phyloP scores from a whole-genome alignment of 2,888 invertebrate species.

The Diaphora mendica region DNA sequence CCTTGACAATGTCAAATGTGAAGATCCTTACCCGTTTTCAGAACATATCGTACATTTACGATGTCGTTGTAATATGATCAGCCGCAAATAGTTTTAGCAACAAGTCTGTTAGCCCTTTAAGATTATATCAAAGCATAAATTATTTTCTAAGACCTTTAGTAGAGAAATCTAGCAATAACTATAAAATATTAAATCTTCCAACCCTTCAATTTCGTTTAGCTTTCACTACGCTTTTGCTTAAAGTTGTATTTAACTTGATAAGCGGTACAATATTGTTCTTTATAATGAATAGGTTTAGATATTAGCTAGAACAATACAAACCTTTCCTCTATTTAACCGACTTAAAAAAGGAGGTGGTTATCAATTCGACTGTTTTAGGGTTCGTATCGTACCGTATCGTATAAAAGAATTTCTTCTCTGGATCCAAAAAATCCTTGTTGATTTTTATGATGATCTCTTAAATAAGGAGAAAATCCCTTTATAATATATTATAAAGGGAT shows the following conservation, averaged over 20 bases:
- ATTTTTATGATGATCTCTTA: neutral
- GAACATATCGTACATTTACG: neutral
- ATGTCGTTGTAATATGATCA: neutral
- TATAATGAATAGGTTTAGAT: neutral
- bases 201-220: constrained; percentile 73
- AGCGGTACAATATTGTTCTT: neutral
- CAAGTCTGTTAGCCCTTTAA: constrained; percentile 46
- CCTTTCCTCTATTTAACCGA: no score
- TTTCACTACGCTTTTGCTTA: constrained; percentile 77
- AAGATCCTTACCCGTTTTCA: neutral
- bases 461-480: neutral
- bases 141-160: constrained; percentile 68
- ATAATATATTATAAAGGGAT: no score
- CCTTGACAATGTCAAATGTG: neutral
- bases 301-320: neutral
- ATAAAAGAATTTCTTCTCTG: neutral
- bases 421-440: neutral
- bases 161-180: constrained; percentile 73
- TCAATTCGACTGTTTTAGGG: no score
- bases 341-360: no score
- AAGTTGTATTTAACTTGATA: constrained; percentile 58
- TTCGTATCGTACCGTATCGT: no score
- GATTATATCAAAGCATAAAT: constrained; percentile 58
- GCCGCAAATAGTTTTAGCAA: no score
- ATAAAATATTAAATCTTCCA: constrained; percentile 69